Percentiles rank a stretch among this genome's conserved stretches.
phyloP scores from a whole-genome alignment of 2,888 invertebrate species.

The Eupithecia pulchellata region DNA sequence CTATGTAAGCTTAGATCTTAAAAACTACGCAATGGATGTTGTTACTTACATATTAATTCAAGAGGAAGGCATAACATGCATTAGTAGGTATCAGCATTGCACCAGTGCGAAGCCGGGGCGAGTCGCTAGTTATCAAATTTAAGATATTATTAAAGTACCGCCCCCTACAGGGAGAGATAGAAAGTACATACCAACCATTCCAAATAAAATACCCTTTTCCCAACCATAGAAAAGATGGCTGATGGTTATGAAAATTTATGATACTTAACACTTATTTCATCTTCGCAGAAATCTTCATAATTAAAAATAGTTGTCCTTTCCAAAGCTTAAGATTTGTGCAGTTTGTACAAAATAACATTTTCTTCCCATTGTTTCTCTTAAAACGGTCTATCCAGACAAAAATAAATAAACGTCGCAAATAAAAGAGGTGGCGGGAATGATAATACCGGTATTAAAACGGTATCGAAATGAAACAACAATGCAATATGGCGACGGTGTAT shows the following conservation, averaged over 20 bases:
- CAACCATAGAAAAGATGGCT: background rate
- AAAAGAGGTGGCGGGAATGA: slow-evolving; percentile 5
- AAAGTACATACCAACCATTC: background rate
- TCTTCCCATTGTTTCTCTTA: background rate
- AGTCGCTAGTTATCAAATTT: no score
- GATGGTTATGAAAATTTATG: background rate
- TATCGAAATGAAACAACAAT: slow-evolving; percentile 29
- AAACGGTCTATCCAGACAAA: background rate
- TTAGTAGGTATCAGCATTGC: no score
- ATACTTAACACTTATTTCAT: background rate
- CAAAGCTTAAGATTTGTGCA: background rate
- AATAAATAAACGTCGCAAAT: slow-evolving; percentile 29
- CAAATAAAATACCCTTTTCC: background rate
- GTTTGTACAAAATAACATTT: background rate
- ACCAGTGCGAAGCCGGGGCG: no score
- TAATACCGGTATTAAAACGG: slow-evolving; percentile 21
- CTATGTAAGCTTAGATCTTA: no score
- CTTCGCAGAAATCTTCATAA: background rate
- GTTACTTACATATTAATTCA: no score
- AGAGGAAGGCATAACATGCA: no score
- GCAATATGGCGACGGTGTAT: slow-evolving; percentile 26
- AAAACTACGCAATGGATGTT: no score
- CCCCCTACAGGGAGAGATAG: background rate
- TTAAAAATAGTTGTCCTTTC: background rate
- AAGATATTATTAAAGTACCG: background rate